Percentiles rank a stretch among this genome's conserved stretches.
phyloP scores from a whole-genome alignment of 2,113 vertebrate species.

The Platycercus adscitus region DNA sequence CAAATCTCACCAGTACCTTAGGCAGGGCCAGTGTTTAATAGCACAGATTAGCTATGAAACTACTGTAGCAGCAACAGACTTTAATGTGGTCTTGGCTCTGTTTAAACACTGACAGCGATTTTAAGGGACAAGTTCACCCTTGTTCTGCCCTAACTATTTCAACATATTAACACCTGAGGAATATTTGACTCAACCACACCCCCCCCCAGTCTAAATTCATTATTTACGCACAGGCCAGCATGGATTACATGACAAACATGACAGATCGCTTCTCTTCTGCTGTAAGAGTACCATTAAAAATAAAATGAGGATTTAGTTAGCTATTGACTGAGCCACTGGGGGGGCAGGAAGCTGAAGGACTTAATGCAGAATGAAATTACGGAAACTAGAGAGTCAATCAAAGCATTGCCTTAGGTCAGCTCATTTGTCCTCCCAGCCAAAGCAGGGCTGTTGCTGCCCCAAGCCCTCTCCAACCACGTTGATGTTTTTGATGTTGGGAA shows the following conservation, averaged over 20 bases:
- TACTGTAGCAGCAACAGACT: not conserved
- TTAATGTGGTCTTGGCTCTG: not conserved
- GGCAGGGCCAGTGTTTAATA: not conserved
- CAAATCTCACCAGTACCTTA: not conserved
- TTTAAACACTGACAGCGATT: not conserved
- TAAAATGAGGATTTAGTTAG: conserved; percentile 27
- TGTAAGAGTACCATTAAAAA: conserved; percentile 25
- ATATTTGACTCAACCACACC: not conserved
- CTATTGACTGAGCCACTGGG: conserved; percentile 30
- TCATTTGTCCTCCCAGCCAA: not conserved
- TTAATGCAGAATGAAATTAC: conserved; percentile 41
- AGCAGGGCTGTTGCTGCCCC: not conserved
- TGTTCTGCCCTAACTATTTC: conserved; percentile 14
- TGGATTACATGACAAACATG: not conserved
- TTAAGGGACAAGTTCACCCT: not conserved
- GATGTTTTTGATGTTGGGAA: not conserved
- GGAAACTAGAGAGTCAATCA: conserved; percentile 2
- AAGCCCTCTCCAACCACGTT: not conserved
- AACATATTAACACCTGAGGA: not conserved
- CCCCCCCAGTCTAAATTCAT: not conserved
- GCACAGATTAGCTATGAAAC: not conserved
- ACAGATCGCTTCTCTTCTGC: not conserved
- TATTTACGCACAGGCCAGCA: not conserved
- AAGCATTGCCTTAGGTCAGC: not conserved
- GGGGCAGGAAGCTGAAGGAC: not conserved